Conservation (phyloP, 2,797 vertebrate genomes). For the Gymnoscopelus microlampas region DNA sequence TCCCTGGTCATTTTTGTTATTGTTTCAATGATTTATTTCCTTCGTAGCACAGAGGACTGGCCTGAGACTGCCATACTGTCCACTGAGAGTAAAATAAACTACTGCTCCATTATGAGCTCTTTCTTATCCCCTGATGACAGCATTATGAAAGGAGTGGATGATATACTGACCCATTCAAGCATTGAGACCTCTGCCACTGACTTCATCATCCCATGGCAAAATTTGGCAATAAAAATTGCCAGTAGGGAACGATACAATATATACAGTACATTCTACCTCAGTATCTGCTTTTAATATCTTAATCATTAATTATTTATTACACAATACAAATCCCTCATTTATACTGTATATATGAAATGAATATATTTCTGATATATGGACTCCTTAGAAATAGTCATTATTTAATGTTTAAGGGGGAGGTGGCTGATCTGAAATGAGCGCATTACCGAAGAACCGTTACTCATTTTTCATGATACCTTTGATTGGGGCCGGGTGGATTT, state of each 20-base stretch:
- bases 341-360: conserved; percentile 28
- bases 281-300: conserved; percentile 34
- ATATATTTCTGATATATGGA: conserved; percentile 29
- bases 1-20: conserved; percentile 75
- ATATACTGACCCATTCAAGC: conserved; percentile 40
- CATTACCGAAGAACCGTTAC: conserved; percentile 43
- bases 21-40: conserved; percentile 77
- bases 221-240: conserved; percentile 23
- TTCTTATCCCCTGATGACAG: conserved; percentile 56
- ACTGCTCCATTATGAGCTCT: conserved; percentile 57
- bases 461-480: conserved; percentile 60
- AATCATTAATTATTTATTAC: conserved; percentile 35
- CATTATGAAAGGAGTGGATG: conserved; percentile 51
- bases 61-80: conserved; percentile 51
- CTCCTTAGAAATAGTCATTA: background rate
- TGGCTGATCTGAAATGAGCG: conserved; percentile 37
- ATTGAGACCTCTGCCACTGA: conserved; percentile 18
- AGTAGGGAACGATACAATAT: conserved; percentile 16
- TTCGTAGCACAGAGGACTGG: conserved; percentile 49
- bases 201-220: conserved; percentile 31
- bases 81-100: conserved; percentile 66
- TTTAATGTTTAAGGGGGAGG: conserved; percentile 10
- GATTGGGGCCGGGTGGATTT: conserved; percentile 59
- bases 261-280: conserved; percentile 18
- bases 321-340: conserved; percentile 20